Evolutionary conservation across 2,888 invertebrate genomes (phyloP), one percentile per base, ranked within the genome.

Genomic region (Camponotus fellah): DNA sequence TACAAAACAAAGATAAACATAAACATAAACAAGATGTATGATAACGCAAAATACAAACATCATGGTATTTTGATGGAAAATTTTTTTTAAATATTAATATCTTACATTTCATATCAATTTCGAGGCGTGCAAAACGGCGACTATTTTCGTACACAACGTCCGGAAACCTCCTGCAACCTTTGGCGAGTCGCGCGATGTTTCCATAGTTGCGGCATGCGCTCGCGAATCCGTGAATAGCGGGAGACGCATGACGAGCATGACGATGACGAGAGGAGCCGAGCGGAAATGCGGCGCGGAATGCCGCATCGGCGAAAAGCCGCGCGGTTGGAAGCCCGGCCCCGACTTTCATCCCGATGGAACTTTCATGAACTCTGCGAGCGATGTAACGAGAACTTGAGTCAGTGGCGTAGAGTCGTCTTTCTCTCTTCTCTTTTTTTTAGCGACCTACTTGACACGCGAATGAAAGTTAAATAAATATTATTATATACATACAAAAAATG

Each of bases 261-360:
- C 72, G 87, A 86, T 75, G 85, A 85, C 83, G 82, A 71, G 83
- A 75, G 64, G 83, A 77, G 83, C 71, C 56, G 37, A 83, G 75
- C 84, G 80, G 85, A 85, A 89, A 87, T 87, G 83, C 84, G 77
- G 76, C 46, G 62, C 82, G 58, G 79, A 75, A 81, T 68, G 72
- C 79, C 65, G 66, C 84, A 49, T 82, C 65, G 80, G 74, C 77
- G 86, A 81, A 86, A 81, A 83, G 69, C 74, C 83, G 84, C 71
- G 62, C 83, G 87, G 68, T 75, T 83, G 72, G 80, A 85, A 82
- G 76, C 64, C 66, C 74, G 82, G 77, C 80, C 14, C 21, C 83
- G 85, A 90, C 85, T 85, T 88, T 88, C 86, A 75, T 87, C 84
- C 84, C 88, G 74, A 88, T 91, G 87, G 87, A 91, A 91, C 85